These are phyloP conservation scores for Caiman crocodilus DNA, from an alignment of 2,797 vertebrate species.

Conservation along the genomic window DNA sequence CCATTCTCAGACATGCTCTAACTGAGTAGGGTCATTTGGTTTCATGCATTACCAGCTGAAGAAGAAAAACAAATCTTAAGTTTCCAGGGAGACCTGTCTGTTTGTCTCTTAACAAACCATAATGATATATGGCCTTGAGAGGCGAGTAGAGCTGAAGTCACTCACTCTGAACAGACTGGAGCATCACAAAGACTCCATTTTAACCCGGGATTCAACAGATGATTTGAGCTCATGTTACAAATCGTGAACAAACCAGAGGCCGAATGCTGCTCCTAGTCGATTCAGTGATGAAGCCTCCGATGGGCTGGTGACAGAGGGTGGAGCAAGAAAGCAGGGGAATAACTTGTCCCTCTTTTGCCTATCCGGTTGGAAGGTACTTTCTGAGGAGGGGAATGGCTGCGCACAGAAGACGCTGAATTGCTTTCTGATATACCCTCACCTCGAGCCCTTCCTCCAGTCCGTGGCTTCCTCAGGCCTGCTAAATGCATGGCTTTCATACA, in stretches of 20 bases:
- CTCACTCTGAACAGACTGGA: rapidly evolving
- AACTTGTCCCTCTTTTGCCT: background rate
- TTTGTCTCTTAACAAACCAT: background rate
- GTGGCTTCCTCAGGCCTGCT: background rate
- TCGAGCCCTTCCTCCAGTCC: background rate
- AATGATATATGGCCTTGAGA: background rate
- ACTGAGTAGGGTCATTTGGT: background rate
- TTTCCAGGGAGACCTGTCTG: background rate
- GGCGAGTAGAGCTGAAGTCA: rapidly evolving
- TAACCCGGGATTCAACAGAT: too few relatives aligned
- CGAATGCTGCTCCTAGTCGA: background rate
- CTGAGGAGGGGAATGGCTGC: background rate
- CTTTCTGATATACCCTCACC: background rate
- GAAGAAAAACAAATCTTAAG: background rate
- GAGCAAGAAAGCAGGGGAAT: background rate
- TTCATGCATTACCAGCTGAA: background rate
- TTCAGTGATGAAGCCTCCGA: background rate
- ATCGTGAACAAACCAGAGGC: background rate
- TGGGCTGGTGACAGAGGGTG: background rate
- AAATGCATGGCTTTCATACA: rapidly evolving
- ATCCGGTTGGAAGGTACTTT: background rate
- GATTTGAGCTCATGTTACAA: background rate
- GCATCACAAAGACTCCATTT: background rate
- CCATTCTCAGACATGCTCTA: background rate
- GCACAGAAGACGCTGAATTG: background rate